These are phyloP conservation scores for Hypolimnas misippus DNA, from an alignment of 2,888 invertebrate genomes.

Conservation along the genomic window DNA sequence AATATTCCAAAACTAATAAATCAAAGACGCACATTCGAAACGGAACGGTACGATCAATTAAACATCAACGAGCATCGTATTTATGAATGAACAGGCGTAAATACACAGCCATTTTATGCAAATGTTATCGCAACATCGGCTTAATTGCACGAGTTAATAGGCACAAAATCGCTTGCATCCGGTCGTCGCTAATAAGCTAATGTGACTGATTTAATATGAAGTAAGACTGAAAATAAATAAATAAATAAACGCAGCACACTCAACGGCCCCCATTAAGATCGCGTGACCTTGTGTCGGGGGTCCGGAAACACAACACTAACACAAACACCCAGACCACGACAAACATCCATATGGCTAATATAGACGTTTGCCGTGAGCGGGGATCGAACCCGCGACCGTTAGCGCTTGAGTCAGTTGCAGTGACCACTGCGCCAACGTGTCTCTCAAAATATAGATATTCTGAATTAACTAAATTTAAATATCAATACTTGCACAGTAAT, in stretches of 20 bases:
- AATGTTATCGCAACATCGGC: conserved; percentile 72
- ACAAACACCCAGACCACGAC: too few relatives aligned
- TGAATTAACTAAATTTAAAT: background rate
- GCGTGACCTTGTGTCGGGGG: too few relatives aligned
- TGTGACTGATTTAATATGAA: background rate
- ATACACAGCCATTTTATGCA: conserved; percentile 67
- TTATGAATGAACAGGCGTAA: conserved; percentile 64
- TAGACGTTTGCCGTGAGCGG: too few relatives aligned
- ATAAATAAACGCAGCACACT: too few relatives aligned
- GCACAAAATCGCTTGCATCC: conserved; percentile 70
- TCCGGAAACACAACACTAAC: too few relatives aligned
- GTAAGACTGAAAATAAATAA: background rate
- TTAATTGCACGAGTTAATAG: conserved; percentile 68
- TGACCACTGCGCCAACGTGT: too few relatives aligned
- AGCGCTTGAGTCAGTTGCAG: too few relatives aligned
- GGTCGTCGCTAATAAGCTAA: conserved; percentile 39
- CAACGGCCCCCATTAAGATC: too few relatives aligned
- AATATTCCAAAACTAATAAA: conserved; percentile 3
- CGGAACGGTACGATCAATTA: conserved; percentile 37
- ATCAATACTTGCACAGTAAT: too few relatives aligned
- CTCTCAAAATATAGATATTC: background rate
- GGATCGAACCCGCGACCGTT: too few relatives aligned
- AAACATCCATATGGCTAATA: too few relatives aligned
- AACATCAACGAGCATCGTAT: conserved; percentile 43
- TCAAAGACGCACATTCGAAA: conserved; percentile 22